phyloP scores from a whole-genome alignment of 1,140 invertebrate genomes.

The Drosophila eugracilis region DNA sequence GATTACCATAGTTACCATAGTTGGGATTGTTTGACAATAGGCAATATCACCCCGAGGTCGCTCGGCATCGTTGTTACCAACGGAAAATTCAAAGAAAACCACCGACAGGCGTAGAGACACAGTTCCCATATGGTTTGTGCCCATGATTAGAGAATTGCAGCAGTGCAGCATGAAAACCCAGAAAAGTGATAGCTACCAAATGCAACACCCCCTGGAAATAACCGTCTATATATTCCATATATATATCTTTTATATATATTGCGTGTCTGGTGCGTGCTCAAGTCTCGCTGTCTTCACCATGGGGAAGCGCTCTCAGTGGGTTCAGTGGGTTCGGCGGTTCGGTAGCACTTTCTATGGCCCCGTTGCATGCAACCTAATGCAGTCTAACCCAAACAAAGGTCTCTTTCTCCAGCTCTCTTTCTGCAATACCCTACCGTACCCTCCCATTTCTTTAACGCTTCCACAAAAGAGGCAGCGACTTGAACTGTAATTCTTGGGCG shows the following conservation, averaged over 20 bases:
- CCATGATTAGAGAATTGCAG: slow-evolving; percentile 29
- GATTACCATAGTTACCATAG: slow-evolving; percentile 50
- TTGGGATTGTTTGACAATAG: slow-evolving; percentile 25
- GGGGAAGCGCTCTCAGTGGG: slow-evolving; percentile 19
- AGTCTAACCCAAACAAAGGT: slow-evolving; percentile 51
- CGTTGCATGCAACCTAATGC: slow-evolving; percentile 74
- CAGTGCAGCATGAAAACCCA: slow-evolving; percentile 43
- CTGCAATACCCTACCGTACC: neutral
- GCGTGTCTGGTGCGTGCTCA: slow-evolving; percentile 58
- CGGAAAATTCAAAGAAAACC: neutral
- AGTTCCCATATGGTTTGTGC: slow-evolving; percentile 43
- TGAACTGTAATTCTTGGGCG: slow-evolving; percentile 66
- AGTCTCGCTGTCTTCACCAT: slow-evolving; percentile 23
- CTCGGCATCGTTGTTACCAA: slow-evolving; percentile 2
- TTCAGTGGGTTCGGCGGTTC: slow-evolving; percentile 24
- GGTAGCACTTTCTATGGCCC: slow-evolving; percentile 78
- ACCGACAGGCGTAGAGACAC: slow-evolving; percentile 30
- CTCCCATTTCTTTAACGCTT: slow-evolving; percentile 2
- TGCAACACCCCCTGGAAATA: slow-evolving; percentile 23
- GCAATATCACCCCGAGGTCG: slow-evolving; percentile 18
- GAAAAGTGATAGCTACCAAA: slow-evolving; percentile 52
- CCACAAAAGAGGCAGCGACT: slow-evolving; percentile 14
- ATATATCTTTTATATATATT: slow-evolving; percentile 19
- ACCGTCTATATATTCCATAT: slow-evolving; percentile 5
- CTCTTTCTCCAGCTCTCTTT: slow-evolving; percentile 43